Evolutionary conservation across 2,113 vertebrate genomes (phyloP).

Genomic region (human (Homo sapiens)): GRCh38 chr17:20716501-20717000

Average conservation of each 20-base stretch:
- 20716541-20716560: slow-evolving; percentile 98
- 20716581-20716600: slow-evolving; percentile 99
- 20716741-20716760: slow-evolving; percentile 34
- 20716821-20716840: slow-evolving; percentile 1
- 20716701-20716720: slow-evolving; percentile 49
- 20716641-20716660: slow-evolving; percentile 66
- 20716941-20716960: slow-evolving; percentile 36
- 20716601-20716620: slow-evolving; percentile 99
- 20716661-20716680: slow-evolving; percentile 59
- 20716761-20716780: slow-evolving; percentile 47
- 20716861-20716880: slow-evolving; percentile 24
- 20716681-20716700: slow-evolving; percentile 50
- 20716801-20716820: slow-evolving; percentile 47
- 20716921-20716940: slow-evolving; percentile 23
- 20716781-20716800: slow-evolving; percentile 48
- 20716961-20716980: not conserved
- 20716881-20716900: slow-evolving; percentile 24
- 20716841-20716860: slow-evolving; percentile 56
- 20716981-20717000: slow-evolving; percentile 22
- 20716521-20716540: slow-evolving; percentile 97
- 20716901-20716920: slow-evolving; percentile 12
- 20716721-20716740: slow-evolving; percentile 30
- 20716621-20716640: slow-evolving; percentile 96
- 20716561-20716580: slow-evolving; percentile 99
- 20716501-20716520: slow-evolving; percentile 99